A percentile compares a stretch with the other conserved stretches of the same genome.
Conservation (phyloP, 2,888 invertebrate genomes). For the Hemaris fuciformis region DNA sequence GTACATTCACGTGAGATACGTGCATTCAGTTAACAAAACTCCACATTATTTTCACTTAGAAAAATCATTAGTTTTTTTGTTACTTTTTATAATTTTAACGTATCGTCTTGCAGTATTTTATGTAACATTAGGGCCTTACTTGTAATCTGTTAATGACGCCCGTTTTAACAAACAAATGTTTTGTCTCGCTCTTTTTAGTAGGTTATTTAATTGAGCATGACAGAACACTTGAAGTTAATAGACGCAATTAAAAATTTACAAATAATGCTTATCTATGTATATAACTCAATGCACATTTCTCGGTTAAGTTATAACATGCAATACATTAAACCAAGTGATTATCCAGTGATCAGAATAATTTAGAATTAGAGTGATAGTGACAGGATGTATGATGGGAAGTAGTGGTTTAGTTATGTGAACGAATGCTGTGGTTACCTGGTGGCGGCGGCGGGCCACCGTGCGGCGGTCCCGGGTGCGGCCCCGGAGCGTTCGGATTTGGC, state of each 20-base stretch:
- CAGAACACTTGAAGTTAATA: too few relatives aligned
- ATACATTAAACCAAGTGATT: slow-evolving; percentile 9
- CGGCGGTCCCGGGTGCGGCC: slow-evolving; percentile 44
- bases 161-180: too few relatives aligned
- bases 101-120: too few relatives aligned
- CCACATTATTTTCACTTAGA: too few relatives aligned
- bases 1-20: not conserved
- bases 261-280: not conserved
- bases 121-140: too few relatives aligned
- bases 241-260: not conserved
- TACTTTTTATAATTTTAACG: too few relatives aligned
- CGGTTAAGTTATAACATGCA: not conserved
- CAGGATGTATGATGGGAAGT: not conserved
- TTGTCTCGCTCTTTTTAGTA: too few relatives aligned
- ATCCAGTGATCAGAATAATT: not conserved
- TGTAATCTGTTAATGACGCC: too few relatives aligned
- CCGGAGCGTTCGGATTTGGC: slow-evolving; percentile 52
- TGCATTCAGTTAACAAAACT: not conserved
- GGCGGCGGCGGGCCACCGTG: slow-evolving; percentile 62
- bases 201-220: too few relatives aligned
- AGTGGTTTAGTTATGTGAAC: not conserved
- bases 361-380: not conserved
- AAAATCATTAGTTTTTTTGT: too few relatives aligned
- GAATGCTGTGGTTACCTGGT: slow-evolving; percentile 42
- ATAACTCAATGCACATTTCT: not conserved